Evolutionary conservation across 2,888 invertebrate species (phyloP).

Genomic region (Drosophila heteroneura): DNA sequence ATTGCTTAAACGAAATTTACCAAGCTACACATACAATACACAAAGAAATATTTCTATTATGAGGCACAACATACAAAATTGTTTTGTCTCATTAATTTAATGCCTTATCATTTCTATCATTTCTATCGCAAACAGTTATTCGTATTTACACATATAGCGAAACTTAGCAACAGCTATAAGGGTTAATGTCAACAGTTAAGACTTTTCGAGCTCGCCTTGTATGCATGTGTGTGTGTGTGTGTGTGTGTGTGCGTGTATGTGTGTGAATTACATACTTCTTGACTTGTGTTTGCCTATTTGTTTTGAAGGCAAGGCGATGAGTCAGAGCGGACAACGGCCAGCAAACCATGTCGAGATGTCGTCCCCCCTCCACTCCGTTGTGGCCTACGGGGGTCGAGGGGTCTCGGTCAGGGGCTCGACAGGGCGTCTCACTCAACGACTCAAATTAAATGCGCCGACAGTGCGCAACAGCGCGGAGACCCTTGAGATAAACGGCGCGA

Average conservation of each 20-base stretch:
- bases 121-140: neutral
- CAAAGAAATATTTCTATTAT: slow-evolving; percentile 7
- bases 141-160: neutral
- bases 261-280: slow-evolving; percentile 17
- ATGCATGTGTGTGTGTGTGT: neutral
- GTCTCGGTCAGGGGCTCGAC: slow-evolving; percentile 48
- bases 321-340: slow-evolving; percentile 41
- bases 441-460: slow-evolving; percentile 55
- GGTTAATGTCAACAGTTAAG: slow-evolving; percentile 39
- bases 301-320: slow-evolving; percentile 39
- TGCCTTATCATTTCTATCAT: neutral
- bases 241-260: neutral
- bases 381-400: slow-evolving; percentile 13
- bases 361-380: neutral
- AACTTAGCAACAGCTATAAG: slow-evolving; percentile 1
- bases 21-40: slow-evolving; percentile 8
- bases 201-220: slow-evolving; percentile 11
- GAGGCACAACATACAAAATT: neutral
- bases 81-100: neutral
- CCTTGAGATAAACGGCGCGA: slow-evolving; percentile 25
- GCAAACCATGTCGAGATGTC: slow-evolving; percentile 56
- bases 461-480: slow-evolving; percentile 47
- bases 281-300: slow-evolving; percentile 17
- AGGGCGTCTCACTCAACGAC: slow-evolving; percentile 32
- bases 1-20: slow-evolving; percentile 31